A percentile compares a stretch with the other conserved stretches of the same genome.
phyloP scores from a whole-genome alignment of 2,888 invertebrate genomes.

The Leptinotarsa tumamoca region DNA sequence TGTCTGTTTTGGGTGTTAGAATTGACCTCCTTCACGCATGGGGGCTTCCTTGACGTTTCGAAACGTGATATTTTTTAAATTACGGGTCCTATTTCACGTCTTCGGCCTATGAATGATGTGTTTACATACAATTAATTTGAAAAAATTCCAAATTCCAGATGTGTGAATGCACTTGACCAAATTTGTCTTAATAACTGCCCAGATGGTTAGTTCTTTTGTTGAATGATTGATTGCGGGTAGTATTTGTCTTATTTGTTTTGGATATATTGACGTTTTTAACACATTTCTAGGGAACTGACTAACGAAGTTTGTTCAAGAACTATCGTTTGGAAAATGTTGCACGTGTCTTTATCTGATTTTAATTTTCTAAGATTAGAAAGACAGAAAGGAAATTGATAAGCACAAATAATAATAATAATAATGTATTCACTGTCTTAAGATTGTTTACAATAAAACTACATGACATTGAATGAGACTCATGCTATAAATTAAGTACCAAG shows the following conservation, averaged over 20 bases:
- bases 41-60: constrained; percentile 15
- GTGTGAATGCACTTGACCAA: constrained; percentile 2
- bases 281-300: neutral
- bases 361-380: no score
- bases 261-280: neutral
- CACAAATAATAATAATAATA: no score
- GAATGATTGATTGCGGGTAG: neutral
- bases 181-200: neutral
- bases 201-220: neutral
- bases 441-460: no score
- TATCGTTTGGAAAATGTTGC: no score
- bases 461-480: no score
- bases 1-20: constrained; percentile 13
- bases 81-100: constrained; percentile 13
- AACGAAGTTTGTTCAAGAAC: neutral
- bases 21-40: neutral
- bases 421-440: no score
- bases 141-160: constrained; percentile 11
- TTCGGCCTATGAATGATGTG: constrained; percentile 18
- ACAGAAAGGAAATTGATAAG: no score
- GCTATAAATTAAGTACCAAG: no score
- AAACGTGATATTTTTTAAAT: constrained; percentile 23
- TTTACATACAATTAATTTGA: constrained; percentile 21
- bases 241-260: neutral
- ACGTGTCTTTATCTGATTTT: no score